A percentile compares a stretch with the other conserved stretches of the same genome.
Evolutionary conservation across 2,888 invertebrate species (phyloP).

Genomic region (Mimachlamys varia): DNA sequence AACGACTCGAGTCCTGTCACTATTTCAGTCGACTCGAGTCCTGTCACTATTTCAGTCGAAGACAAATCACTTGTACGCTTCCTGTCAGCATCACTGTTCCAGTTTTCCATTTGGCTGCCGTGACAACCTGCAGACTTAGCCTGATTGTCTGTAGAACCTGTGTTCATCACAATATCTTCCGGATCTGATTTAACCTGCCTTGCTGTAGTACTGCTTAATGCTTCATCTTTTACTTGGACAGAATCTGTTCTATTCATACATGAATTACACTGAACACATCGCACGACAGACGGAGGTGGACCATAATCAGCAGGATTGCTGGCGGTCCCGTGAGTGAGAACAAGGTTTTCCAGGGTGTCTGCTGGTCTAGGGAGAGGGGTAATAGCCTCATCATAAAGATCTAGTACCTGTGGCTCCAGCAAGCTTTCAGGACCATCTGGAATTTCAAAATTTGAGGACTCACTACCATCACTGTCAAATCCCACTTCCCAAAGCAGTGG

Average conservation of each 20-base stretch:
- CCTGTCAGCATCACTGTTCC: too few relatives aligned
- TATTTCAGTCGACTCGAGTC: neutral
- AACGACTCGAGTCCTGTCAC: neutral
- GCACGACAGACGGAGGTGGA: neutral
- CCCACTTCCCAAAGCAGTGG: neutral
- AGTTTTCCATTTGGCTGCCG: neutral
- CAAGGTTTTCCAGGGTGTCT: constrained; percentile 5
- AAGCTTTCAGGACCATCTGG: constrained; percentile 24
- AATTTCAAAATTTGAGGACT: constrained; percentile 10
- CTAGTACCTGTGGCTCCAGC: neutral
- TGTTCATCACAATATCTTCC: neutral
- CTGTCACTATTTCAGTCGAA: too few relatives aligned
- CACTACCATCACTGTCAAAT: constrained; percentile 10
- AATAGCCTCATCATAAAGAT: constrained; percentile 7
- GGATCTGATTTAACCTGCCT: neutral
- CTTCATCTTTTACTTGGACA: neutral
- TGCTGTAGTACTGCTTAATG: neutral
- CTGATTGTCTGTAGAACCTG: neutral
- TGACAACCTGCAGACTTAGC: neutral
- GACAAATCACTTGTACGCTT: too few relatives aligned
- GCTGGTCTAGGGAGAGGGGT: constrained; percentile 14
- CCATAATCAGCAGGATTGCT: neutral
- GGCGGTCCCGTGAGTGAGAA: neutral
- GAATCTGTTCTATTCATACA: neutral
- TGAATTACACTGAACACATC: constrained; percentile 9